phyloP scores from a whole-genome alignment of 1,140 invertebrate species.

The Lanistes nyassanus region DNA sequence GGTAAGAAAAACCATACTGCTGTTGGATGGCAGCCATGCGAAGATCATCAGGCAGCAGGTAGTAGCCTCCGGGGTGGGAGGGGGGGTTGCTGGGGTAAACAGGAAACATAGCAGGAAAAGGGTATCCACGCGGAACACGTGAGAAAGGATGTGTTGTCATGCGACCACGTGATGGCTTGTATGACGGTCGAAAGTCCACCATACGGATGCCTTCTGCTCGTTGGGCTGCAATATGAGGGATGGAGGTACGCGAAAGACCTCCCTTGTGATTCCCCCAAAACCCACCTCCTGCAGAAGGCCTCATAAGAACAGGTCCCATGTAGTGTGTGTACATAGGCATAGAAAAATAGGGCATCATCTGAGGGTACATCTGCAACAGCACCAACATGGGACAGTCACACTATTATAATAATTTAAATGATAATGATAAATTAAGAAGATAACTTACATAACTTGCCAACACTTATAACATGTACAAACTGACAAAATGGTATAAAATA shows the following conservation, averaged over 20 bases:
- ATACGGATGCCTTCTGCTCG: constrained; percentile 19
- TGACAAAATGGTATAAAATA: no score
- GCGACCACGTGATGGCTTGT: constrained; percentile 17
- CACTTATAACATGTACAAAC: no score
- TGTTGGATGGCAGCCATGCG: constrained; percentile 7
- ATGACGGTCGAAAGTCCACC: constrained; percentile 18
- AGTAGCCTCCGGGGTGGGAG: constrained; percentile 28
- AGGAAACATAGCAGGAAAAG: constrained; percentile 26
- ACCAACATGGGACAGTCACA: no score
- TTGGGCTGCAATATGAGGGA: constrained; percentile 19
- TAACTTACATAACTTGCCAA: no score
- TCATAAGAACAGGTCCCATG: constrained; percentile 13
- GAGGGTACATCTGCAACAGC: constrained; percentile 40
- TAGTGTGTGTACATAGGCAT: constrained; percentile 29
- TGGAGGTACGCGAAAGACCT: constrained; percentile 10
- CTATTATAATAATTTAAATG: no score
- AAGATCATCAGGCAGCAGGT: constrained; percentile 32
- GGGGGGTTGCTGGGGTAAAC: constrained; percentile 32
- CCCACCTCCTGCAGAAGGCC: background rate
- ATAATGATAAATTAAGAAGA: no score
- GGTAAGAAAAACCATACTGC: constrained; percentile 12
- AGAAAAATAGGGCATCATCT: constrained; percentile 37
- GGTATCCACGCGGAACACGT: constrained; percentile 23
- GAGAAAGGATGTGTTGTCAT: constrained; percentile 25
- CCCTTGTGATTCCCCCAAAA: background rate